These are phyloP conservation scores for Cynopterus brachyotis DNA, from an alignment of 2,113 vertebrate genomes.

Conservation along the genomic window DNA sequence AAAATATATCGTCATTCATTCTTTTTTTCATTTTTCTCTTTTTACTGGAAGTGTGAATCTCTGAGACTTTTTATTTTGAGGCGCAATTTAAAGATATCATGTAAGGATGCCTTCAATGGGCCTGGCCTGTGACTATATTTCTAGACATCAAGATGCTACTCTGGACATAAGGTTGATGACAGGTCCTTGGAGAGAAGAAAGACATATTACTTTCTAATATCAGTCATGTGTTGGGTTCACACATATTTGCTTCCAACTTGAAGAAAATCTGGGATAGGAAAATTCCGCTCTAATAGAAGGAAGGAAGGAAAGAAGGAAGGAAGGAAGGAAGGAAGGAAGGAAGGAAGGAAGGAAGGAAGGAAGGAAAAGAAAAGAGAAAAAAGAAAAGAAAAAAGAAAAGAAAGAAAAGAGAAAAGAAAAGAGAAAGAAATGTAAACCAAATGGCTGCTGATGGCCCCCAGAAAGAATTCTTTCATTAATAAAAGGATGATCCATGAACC, in stretches of 20 bases:
- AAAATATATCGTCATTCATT: neutral
- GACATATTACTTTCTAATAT: neutral
- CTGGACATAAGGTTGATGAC: fast-evolving
- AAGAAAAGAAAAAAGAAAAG: neutral
- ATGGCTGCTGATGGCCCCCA: neutral
- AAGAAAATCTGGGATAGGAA: neutral
- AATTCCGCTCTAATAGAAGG: neutral
- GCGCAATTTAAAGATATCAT: neutral
- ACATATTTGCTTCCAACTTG: neutral
- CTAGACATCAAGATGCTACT: neutral
- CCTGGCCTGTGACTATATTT: neutral
- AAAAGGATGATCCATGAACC: neutral
- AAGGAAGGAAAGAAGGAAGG: no score
- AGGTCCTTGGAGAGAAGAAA: neutral
- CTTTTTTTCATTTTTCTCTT: neutral
- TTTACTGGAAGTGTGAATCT: neutral
- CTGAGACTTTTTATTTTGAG: neutral
- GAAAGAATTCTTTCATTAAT: neutral
- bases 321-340: neutral
- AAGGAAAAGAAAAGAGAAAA: no score
- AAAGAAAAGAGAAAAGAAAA: no score
- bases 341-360: neutral
- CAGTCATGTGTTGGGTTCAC: neutral
- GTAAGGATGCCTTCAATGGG: neutral
- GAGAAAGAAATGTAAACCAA: neutral